Conservation (phyloP, 2,797 vertebrate species). For the Hyperoplus immaculatus region DNA sequence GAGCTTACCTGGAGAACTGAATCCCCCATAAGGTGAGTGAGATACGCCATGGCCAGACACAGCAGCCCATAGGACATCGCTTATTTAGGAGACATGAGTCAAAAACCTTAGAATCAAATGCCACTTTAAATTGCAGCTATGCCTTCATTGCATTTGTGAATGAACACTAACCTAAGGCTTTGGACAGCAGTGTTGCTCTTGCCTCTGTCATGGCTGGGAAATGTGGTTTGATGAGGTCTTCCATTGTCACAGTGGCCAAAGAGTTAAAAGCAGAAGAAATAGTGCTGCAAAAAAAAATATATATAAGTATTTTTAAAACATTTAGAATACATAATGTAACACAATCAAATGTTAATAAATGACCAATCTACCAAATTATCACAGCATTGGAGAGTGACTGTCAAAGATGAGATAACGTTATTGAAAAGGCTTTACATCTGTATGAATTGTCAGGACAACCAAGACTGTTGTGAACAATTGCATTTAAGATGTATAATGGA, state of each 20-base stretch:
- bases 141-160: not conserved
- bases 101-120: not conserved
- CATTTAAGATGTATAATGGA: not conserved
- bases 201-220: conserved; percentile 84
- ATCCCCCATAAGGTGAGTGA: conserved; percentile 89
- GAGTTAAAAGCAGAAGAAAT: conserved; percentile 95
- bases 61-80: conserved; percentile 89
- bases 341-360: not conserved
- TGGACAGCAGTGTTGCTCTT: conserved; percentile 87
- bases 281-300: conserved; percentile 79
- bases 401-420: not conserved
- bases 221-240: conserved; percentile 91
- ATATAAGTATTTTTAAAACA: not conserved
- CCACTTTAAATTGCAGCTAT: fast-evolving
- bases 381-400: not conserved
- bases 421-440: not conserved
- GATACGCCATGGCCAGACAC: conserved; percentile 91
- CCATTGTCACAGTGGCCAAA: conserved; percentile 92
- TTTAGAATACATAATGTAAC: not conserved
- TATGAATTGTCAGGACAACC: not conserved
- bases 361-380: not conserved
- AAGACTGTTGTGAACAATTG: not conserved
- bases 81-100: conserved; percentile 57
- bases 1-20: conserved; percentile 88
- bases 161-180: conserved; percentile 84